Conservation (phyloP, 2,797 vertebrate species). For the Anomalospiza imberbis region DNA sequence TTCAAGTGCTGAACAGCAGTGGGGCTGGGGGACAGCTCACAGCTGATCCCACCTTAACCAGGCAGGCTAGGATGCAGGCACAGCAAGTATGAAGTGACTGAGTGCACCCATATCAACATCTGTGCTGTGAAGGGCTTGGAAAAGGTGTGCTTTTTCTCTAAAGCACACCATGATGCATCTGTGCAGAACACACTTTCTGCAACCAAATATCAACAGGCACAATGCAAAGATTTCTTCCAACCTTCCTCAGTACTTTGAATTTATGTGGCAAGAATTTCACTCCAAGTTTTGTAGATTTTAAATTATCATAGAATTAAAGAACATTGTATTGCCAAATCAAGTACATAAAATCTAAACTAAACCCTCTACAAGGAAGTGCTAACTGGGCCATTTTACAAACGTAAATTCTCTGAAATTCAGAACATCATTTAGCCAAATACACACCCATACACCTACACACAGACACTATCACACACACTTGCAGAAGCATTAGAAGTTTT, state of each 20-base stretch:
- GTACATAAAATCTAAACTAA: slow-evolving; percentile 11
- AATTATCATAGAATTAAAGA: slow-evolving; percentile 20
- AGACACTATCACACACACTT: neutral
- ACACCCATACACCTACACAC: neutral
- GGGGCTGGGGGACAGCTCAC: neutral
- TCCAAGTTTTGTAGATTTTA: neutral
- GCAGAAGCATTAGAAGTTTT: neutral
- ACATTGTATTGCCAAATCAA: slow-evolving; percentile 25
- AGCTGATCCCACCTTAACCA: neutral
- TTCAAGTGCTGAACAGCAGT: neutral
- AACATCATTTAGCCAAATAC: neutral
- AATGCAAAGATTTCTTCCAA: neutral
- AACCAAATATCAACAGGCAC: fast-evolving
- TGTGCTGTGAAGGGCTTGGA: neutral
- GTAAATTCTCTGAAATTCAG: neutral
- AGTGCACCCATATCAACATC: neutral
- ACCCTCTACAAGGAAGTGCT: neutral
- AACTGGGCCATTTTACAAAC: neutral
- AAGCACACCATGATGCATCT: neutral
- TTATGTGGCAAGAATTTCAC: neutral
- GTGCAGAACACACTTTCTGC: neutral
- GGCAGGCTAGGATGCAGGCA: neutral
- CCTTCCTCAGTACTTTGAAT: neutral
- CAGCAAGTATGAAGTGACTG: neutral
- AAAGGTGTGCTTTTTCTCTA: neutral